Evolutionary conservation across 2,113 vertebrate species (phyloP), one percentile per base, ranked within the genome.

Genomic region (Malurus melanocephalus): DNA sequence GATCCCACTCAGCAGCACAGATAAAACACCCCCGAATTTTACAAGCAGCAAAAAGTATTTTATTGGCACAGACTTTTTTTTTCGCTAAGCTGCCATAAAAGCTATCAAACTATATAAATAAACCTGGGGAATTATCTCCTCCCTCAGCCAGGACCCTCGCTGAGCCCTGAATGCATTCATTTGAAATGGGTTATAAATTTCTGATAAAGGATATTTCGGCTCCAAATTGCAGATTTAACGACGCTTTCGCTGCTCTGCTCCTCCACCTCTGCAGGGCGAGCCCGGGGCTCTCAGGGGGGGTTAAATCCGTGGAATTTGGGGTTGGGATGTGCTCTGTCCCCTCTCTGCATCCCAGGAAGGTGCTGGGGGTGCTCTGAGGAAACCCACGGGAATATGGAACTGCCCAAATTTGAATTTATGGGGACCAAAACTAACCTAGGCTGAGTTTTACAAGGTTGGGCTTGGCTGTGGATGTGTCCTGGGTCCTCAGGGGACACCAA

Each of bases 131-230:
- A 87, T 73, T 48, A 91, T 76, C 90, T 94, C 79, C 72, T 85
- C 66, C 67, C 59, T 88, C 85, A 73, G 64, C 71, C 71, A 68
- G 67, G 79, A 82, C 51, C 60, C 85, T 78, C 8, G 18, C 77
- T 59, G 80, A n/a, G 61, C 78, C 60, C 55, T 38, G 74, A 76
- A 87, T 11, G 38, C 79, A 73, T 92, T 91, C 75, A 53, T 82
- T 81, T 94, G 42, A 89, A 89, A 85, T 61, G 79, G 82, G 85
- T 82, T 93, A 92, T 93, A 85, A 92, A 87, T 92, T 95, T 57
- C 90, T 91, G 85, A 85, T 91, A 85, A 81, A 92, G 89, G 85
- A 57, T 75, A 79, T 85, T 92, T 76, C 90, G 57, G 46, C 82
- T 80, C 71, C 59, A 91, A 87, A 89, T 61, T 42, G 67, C 5